Percentiles rank a stretch among this genome's conserved stretches.
phyloP scores from a whole-genome alignment of 2,888 invertebrate species.

The Osedax fenrisi region DNA sequence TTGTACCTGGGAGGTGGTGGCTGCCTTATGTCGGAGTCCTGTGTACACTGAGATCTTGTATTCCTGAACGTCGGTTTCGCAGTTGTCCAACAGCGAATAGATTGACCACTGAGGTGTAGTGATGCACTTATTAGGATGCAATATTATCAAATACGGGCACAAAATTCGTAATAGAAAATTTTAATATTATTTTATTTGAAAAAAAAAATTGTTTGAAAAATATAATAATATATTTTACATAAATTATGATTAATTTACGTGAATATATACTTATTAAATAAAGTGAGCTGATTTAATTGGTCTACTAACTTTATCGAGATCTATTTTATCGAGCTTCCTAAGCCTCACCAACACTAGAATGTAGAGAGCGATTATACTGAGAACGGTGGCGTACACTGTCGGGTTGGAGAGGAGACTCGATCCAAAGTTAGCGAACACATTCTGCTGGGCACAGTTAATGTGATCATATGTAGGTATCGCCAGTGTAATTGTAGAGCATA shows the following conservation, averaged over 20 bases:
- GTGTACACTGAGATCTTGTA: slow-evolving; percentile 44
- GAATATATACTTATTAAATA: too few relatives aligned
- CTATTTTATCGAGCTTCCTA: not conserved
- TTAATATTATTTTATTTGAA: too few relatives aligned
- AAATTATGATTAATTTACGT: too few relatives aligned
- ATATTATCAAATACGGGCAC: too few relatives aligned
- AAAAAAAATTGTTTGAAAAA: too few relatives aligned
- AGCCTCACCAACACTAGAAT: not conserved
- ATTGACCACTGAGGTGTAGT: slow-evolving; percentile 41
- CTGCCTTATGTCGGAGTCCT: slow-evolving; percentile 34
- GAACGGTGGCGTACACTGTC: slow-evolving; percentile 11
- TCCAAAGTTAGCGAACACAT: not conserved
- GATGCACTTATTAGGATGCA: too few relatives aligned
- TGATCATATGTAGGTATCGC: too few relatives aligned
- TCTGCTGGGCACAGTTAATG: too few relatives aligned
- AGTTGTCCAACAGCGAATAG: slow-evolving; percentile 40
- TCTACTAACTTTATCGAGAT: not conserved
- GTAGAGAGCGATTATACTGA: not conserved
- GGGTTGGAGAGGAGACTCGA: not conserved
- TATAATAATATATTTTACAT: too few relatives aligned
- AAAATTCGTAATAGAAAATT: too few relatives aligned
- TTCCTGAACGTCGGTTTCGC: slow-evolving; percentile 37
- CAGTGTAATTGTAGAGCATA: too few relatives aligned
- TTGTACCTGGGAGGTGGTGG: slow-evolving; percentile 30
- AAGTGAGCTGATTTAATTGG: too few relatives aligned